Evolutionary conservation across 2,797 vertebrate species (phyloP).

Genomic region (Acestrorhynchus altus): DNA sequence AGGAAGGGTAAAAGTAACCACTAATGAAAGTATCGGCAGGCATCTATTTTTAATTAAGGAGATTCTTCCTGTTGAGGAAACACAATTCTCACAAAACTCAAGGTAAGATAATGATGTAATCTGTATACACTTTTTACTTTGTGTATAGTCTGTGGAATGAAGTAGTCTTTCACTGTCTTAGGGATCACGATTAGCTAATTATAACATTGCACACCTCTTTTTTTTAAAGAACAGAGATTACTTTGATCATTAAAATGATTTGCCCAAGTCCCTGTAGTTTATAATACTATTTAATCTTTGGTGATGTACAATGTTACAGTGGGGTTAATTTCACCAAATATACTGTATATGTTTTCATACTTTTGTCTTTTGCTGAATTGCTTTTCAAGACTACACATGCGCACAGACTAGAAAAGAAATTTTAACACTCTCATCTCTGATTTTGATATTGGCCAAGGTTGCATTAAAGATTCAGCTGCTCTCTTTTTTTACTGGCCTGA

Average conservation of each 20-base stretch:
- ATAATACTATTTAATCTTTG: background rate
- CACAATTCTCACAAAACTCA: background rate
- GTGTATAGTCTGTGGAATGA: background rate
- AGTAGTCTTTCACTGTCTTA: background rate
- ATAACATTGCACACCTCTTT: background rate
- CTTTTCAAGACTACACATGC: background rate
- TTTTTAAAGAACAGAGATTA: no score
- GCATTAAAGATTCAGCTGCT: constrained; percentile 72
- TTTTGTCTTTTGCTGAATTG: background rate
- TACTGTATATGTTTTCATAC: background rate
- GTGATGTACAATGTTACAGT: background rate
- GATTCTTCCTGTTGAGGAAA: background rate
- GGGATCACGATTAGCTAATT: background rate
- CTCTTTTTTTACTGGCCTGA: constrained; percentile 60
- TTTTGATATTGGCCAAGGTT: constrained; percentile 66
- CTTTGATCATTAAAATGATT: background rate
- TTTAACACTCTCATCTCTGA: constrained; percentile 36
- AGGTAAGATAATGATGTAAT: background rate
- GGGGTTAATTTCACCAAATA: constrained; percentile 2
- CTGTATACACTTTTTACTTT: no score
- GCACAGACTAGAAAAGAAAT: background rate
- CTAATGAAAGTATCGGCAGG: constrained; percentile 17
- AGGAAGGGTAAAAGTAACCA: background rate
- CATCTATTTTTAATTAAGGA: constrained; percentile 24
- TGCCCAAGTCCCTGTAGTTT: background rate